Conservation (phyloP, 2,888 invertebrate genomes). For the Miltochrista miniata region DNA sequence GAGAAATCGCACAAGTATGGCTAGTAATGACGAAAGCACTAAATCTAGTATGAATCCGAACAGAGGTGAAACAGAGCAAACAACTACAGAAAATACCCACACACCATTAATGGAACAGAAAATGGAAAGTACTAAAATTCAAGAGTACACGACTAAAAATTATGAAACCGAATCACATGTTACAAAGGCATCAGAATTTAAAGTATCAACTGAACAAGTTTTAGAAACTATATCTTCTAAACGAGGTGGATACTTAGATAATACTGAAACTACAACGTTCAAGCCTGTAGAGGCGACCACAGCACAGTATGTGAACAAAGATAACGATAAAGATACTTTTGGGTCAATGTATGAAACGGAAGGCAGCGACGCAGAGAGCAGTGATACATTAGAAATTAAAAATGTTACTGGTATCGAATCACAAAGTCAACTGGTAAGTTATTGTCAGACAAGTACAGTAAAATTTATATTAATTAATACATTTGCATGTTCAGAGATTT, state of each 20-base stretch:
- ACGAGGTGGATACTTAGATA: conserved; percentile 65
- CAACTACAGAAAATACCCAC: conserved; percentile 43
- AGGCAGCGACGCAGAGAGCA: conserved; percentile 28
- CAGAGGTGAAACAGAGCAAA: conserved; percentile 42
- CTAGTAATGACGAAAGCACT: conserved; percentile 23
- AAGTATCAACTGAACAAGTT: neutral
- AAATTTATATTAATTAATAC: too few relatives aligned
- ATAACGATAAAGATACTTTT: conserved; percentile 24
- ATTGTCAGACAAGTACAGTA: neutral
- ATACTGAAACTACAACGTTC: conserved; percentile 43
- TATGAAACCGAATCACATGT: conserved; percentile 3
- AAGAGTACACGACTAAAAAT: conserved; percentile 12
- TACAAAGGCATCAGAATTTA: neutral
- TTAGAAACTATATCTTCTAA: conserved; percentile 50
- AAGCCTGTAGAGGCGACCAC: conserved; percentile 19
- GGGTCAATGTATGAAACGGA: conserved; percentile 41
- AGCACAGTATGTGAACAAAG: conserved; percentile 3
- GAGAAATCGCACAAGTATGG: conserved; percentile 38
- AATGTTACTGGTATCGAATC: conserved; percentile 42
- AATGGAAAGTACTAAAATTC: conserved; percentile 11
- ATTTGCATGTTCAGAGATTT: too few relatives aligned
- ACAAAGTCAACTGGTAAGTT: conserved; percentile 64
- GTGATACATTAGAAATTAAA: conserved; percentile 27
- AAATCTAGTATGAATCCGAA: conserved; percentile 37
- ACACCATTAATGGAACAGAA: conserved; percentile 42